Evolutionary conservation across 92 coral and sea anemone genomes (phyloP).

Genomic region (Paragorgia papillata): DNA sequence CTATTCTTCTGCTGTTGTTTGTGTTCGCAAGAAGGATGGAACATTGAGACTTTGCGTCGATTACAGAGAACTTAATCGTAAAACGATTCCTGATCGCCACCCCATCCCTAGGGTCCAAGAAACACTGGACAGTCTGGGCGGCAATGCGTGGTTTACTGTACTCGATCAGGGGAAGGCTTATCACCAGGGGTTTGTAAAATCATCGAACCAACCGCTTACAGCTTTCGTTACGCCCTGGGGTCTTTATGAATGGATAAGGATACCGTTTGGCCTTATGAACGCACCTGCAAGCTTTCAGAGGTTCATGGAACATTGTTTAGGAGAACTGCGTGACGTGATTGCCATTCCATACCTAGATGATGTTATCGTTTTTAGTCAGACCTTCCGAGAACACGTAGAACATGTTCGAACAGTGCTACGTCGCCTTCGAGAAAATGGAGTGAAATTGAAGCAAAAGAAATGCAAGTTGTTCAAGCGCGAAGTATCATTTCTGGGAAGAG

Average conservation of each 20-base stretch:
- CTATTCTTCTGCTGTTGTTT: conserved; percentile 7
- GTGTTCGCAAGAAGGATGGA: conserved; percentile 19
- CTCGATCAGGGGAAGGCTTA: conserved; percentile 3
- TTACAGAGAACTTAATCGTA: conserved; percentile 13
- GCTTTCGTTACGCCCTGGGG: background rate
- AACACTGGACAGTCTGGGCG: conserved; percentile 15
- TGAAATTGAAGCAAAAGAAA: conserved; percentile 51
- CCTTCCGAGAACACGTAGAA: conserved; percentile 42
- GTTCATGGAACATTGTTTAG: conserved; percentile 9
- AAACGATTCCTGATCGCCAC: background rate
- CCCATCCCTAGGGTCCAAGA: conserved; percentile 24
- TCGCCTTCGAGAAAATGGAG: conserved; percentile 54
- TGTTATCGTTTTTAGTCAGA: conserved; percentile 48
- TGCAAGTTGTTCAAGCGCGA: conserved; percentile 46
- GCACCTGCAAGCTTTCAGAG: background rate
- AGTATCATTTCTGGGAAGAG: conserved; percentile 45
- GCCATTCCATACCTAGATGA: conserved; percentile 5
- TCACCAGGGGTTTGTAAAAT: no score
- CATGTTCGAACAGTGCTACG: conserved; percentile 37
- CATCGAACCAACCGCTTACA: no score
- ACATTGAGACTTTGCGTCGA: conserved; percentile 27
- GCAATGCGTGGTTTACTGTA: conserved; percentile 5
- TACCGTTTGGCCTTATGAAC: conserved; percentile 1
- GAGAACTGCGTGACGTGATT: background rate
- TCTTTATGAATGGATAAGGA: background rate